phyloP scores from a whole-genome alignment of 2,113 vertebrate species.

The Caracal caracal region DNA sequence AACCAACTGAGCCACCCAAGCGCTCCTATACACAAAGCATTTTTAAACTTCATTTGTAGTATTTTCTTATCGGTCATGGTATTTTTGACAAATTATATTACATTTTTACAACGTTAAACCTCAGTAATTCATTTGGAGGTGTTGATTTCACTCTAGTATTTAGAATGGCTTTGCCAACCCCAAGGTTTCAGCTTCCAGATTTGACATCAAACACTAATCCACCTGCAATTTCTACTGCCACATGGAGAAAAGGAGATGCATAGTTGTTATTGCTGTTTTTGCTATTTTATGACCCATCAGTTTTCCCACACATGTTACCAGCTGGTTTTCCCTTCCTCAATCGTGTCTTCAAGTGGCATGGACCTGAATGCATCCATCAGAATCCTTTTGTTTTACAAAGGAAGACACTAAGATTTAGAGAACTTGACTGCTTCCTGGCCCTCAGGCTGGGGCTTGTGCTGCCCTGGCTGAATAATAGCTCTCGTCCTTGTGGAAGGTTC shows the following conservation, averaged over 20 bases:
- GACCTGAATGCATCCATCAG: background rate
- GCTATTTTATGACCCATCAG: rapidly evolving
- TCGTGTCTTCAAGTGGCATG: rapidly evolving
- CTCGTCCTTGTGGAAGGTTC: background rate
- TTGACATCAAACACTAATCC: background rate
- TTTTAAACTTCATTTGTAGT: background rate
- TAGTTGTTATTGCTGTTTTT: rapidly evolving
- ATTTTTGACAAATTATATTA: background rate
- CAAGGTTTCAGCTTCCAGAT: rapidly evolving
- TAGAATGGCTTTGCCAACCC: background rate
- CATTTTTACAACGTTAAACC: background rate
- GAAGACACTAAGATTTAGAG: background rate
- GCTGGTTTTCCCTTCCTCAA: rapidly evolving
- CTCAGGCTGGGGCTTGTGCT: too few relatives aligned
- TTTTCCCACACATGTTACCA: background rate
- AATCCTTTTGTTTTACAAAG: rapidly evolving
- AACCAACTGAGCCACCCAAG: too few relatives aligned
- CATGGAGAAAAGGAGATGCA: rapidly evolving
- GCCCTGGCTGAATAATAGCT: too few relatives aligned
- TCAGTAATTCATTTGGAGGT: rapidly evolving
- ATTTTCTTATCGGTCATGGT: background rate
- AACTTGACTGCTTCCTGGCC: rapidly evolving
- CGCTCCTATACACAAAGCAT: background rate
- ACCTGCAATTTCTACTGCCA: rapidly evolving
- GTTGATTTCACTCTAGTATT: background rate